phyloP scores from a whole-genome alignment of 2,888 invertebrate species.

The Noctua comes region DNA sequence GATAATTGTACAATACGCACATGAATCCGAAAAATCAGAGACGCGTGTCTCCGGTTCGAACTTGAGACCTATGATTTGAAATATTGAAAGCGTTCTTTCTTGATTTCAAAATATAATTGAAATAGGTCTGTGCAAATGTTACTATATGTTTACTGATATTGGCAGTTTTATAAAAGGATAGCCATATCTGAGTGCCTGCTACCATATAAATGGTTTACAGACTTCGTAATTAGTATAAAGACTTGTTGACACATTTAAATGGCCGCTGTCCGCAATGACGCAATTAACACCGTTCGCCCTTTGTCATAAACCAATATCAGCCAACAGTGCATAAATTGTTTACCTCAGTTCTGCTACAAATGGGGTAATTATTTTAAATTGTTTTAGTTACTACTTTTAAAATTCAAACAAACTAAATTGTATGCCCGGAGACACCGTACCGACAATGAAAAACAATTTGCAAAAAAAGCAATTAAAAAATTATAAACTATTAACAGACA shows the following conservation, averaged over 20 bases:
- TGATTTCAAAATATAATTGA: background rate
- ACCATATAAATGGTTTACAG: background rate
- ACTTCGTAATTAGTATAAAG: conserved; percentile 29
- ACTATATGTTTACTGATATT: background rate
- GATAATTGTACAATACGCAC: no score
- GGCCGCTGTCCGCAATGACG: conserved; percentile 69
- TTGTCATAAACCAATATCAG: conserved; percentile 74
- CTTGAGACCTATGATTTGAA: no score
- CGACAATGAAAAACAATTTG: conserved; percentile 6
- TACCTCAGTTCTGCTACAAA: conserved; percentile 53
- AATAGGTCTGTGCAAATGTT: background rate
- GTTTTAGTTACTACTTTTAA: conserved; percentile 7
- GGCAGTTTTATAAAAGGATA: background rate
- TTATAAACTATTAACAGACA: background rate
- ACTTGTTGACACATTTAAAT: conserved; percentile 49
- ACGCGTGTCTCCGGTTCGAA: no score
- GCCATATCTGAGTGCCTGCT: background rate
- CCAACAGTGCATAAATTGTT: conserved; percentile 76
- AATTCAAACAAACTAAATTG: conserved; percentile 12
- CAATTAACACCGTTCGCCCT: conserved; percentile 76
- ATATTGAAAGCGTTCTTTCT: no score
- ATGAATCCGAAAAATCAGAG: no score
- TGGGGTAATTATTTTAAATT: conserved; percentile 48
- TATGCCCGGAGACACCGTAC: background rate
- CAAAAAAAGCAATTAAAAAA: background rate